Percentiles rank a stretch among this genome's conserved stretches.
Conservation (phyloP, 1,140 invertebrate species). For the Leptoteleia sp. region DNA sequence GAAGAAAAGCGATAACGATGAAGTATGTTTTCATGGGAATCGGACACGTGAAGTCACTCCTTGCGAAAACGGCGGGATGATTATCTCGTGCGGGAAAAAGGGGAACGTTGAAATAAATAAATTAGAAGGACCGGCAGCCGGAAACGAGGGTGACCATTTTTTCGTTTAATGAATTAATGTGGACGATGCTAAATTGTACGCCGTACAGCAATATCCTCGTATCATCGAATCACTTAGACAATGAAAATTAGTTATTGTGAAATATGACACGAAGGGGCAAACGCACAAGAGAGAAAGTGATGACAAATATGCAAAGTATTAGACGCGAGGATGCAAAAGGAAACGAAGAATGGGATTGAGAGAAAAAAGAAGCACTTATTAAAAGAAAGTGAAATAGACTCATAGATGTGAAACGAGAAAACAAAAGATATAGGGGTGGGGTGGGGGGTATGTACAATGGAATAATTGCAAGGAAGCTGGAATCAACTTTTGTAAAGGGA, state of each 20-base stretch:
- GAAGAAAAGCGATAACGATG: constrained; percentile 25
- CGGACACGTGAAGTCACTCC: constrained; percentile 45
- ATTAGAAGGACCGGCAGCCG: constrained; percentile 13
- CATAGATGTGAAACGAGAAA: constrained; percentile 23
- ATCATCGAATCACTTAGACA: too few relatives aligned
- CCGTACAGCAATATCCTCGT: too few relatives aligned
- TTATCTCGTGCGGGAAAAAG: constrained; percentile 18
- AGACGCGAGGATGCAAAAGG: constrained; percentile 9
- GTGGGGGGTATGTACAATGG: constrained; percentile 8
- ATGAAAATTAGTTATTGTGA: constrained; percentile 37
- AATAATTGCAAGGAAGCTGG: constrained; percentile 22
- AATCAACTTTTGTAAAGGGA: constrained; percentile 35
- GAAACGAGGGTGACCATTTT: constrained; percentile 28
- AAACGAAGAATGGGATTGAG: constrained; percentile 14
- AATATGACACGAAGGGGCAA: constrained; percentile 25
- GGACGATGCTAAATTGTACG: too few relatives aligned
- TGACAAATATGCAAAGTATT: constrained; percentile 10
- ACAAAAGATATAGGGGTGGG: constrained; percentile 27
- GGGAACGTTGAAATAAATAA: constrained; percentile 47
- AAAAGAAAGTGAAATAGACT: constrained; percentile 52
- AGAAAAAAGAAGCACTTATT: constrained; percentile 40
- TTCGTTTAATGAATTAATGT: constrained; percentile 43
- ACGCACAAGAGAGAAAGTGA: constrained; percentile 36
- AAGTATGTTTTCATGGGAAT: constrained; percentile 38
- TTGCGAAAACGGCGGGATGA: constrained; percentile 23